These are phyloP conservation scores for Latrodectus geometricus DNA, from an alignment of 1,140 invertebrate species.

Conservation along the genomic window DNA sequence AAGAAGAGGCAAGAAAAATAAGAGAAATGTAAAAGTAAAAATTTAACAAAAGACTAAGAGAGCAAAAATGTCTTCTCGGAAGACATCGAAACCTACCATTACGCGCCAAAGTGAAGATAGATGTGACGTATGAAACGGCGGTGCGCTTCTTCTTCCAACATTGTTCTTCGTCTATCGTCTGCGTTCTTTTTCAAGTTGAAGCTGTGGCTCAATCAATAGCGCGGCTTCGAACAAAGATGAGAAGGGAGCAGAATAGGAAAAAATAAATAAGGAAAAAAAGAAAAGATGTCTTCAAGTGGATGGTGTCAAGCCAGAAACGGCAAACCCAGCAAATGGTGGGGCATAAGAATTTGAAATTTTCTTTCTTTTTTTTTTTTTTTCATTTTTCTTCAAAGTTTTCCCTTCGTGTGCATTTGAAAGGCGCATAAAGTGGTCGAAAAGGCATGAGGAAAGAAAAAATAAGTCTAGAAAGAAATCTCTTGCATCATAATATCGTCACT, in stretches of 20 bases:
- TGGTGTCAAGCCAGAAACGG: conserved; percentile 58
- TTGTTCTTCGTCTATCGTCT: conserved; percentile 44
- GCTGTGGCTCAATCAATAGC: conserved; percentile 47
- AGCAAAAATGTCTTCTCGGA: conserved; percentile 53
- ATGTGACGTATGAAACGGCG: conserved; percentile 58
- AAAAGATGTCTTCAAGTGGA: conserved; percentile 56
- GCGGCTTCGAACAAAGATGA: conserved; percentile 33
- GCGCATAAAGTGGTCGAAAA: conserved; percentile 37
- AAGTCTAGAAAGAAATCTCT: conserved; percentile 7
- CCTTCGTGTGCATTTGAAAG: conserved; percentile 33
- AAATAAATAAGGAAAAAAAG: conserved; percentile 11
- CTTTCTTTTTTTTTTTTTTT: conserved; percentile 8
- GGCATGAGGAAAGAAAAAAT: conserved; percentile 16
- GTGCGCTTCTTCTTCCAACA: conserved; percentile 42
- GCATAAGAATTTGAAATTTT: conserved; percentile 51
- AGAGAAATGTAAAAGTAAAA: conserved; percentile 38
- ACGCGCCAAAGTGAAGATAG: conserved; percentile 47
- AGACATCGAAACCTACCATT: conserved; percentile 60
- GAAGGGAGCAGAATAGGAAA: conserved; percentile 8
- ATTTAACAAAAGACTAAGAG: conserved; percentile 47
- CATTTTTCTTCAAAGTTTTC: background rate
- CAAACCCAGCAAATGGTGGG: conserved; percentile 57
- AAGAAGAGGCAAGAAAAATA: conserved; percentile 11
- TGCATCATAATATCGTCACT: conserved; percentile 12
- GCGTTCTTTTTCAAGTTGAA: background rate